Evolutionary conservation across 2,113 vertebrate genomes (phyloP), one percentile per base, ranked within the genome.

Genomic region (Forbesichthys agassizii): DNA sequence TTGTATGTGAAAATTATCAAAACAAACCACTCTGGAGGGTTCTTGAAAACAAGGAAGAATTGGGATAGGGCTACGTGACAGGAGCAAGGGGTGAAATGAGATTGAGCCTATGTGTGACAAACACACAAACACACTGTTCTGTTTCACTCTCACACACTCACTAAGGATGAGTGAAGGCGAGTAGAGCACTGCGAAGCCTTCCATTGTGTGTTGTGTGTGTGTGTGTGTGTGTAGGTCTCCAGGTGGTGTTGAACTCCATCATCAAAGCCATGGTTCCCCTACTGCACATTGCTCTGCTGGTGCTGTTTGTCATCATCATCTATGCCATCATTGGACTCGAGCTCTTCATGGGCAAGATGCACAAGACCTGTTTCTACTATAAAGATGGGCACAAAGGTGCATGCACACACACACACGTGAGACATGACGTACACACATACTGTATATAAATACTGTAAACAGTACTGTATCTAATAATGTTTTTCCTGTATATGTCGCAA

Each of bases 241-340:
- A 99, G 90, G 98, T 99, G 84, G 98, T 99, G 90, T 92, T 99
- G 92, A 99, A 99, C 89, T 99, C 98, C 89, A 99, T 99, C 80
- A 99, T 99, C 90, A 99, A 99, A 95, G 98, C 97, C 93, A 99
- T 98, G 97, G 98, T 99, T 61, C 97, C 98, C 64, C 92, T 99
- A 88, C 93, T 99, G 86, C 98, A 99, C 20, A 99, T 99, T 36
- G 96, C 98, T 75, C 93, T 99, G 84, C 93, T 99, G 64, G 98
- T 99, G 82, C 94, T 99, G 64, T 99, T 99, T 51, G 96, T 99
- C 90, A 99, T 99, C 88, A 99, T 99, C 79, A 99, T 99, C 91
- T 99, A 99, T 3, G 98, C 98, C 82, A 99, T 99, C 90, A 98
- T 99, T 8, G 98, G 98, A 78, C 92, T 99, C 84, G 98, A 99